Percentiles rank a stretch among this genome's conserved stretches.
phyloP scores from a whole-genome alignment of 2,113 vertebrate species.

The Etheostoma cragini region DNA sequence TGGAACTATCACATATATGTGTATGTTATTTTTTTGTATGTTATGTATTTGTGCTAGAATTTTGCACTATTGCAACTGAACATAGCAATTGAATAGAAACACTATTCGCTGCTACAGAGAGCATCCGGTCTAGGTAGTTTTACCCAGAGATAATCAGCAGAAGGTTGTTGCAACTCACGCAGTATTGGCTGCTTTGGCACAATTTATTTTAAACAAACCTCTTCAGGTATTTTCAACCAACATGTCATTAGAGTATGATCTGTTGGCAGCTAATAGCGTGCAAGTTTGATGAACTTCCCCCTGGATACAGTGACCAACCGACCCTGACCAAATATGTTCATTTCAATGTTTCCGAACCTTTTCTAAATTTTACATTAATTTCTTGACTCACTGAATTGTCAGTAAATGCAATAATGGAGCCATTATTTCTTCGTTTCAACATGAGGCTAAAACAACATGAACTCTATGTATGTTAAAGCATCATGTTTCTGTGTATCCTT shows the following conservation, averaged over 20 bases:
- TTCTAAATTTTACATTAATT: conserved; percentile 30
- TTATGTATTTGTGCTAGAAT: conserved; percentile 62
- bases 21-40: conserved; percentile 61
- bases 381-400: conserved; percentile 34
- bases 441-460: conserved; percentile 44
- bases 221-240: conserved; percentile 31
- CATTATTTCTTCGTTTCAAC: conserved; percentile 19
- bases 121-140: conserved; percentile 8
- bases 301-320: conserved; percentile 22
- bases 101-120: conserved; percentile 71
- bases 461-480: conserved; percentile 29
- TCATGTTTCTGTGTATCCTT: conserved; percentile 34
- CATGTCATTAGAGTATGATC: conserved; percentile 16
- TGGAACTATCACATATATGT: conserved; percentile 77
- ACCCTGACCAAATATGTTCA: conserved; percentile 20
- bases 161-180: conserved; percentile 15
- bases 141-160: conserved; percentile 2
- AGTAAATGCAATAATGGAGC: conserved; percentile 51
- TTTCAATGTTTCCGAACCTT: conserved; percentile 41
- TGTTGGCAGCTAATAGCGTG: conserved; percentile 43
- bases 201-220: background rate
- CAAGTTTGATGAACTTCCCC: conserved; percentile 19
- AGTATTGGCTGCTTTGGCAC: conserved; percentile 26
- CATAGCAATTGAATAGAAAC: conserved; percentile 67
- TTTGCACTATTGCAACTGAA: conserved; percentile 78